Percentiles rank a stretch among this genome's conserved stretches.
These are phyloP conservation scores for Sphaerophoria taeniata DNA, from an alignment of 2,888 invertebrate species.

Conservation along the genomic window DNA sequence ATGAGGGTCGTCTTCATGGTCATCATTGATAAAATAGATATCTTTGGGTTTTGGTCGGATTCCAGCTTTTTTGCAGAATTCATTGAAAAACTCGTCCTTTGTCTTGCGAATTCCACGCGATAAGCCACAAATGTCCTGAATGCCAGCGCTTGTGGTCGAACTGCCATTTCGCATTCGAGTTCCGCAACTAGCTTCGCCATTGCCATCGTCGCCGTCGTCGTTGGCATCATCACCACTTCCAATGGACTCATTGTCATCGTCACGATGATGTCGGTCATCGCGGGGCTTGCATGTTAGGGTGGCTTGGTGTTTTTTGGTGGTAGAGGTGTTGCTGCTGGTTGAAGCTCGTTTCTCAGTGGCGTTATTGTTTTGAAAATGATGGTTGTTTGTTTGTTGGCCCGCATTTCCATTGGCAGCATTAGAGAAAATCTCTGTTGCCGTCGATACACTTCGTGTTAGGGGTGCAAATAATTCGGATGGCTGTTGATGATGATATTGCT, in stretches of 20 bases:
- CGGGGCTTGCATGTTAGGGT: slow-evolving; percentile 54
- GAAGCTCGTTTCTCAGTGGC: slow-evolving; percentile 51
- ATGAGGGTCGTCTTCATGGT: slow-evolving; percentile 54
- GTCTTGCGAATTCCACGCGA: slow-evolving; percentile 81
- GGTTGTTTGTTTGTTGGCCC: slow-evolving; percentile 66
- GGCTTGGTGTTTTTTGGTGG: slow-evolving; percentile 63
- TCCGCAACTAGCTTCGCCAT: slow-evolving; percentile 3
- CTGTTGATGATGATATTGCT: slow-evolving; percentile 35
- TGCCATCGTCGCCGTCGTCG: slow-evolving; percentile 62
- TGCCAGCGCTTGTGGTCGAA: slow-evolving; percentile 43
- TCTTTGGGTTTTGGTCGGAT: slow-evolving; percentile 81
- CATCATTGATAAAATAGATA: slow-evolving; percentile 80
- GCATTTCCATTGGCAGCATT: slow-evolving; percentile 73
- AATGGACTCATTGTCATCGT: slow-evolving; percentile 52
- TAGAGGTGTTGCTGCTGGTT: slow-evolving; percentile 32
- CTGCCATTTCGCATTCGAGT: slow-evolving; percentile 55
- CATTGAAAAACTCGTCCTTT: slow-evolving; percentile 82
- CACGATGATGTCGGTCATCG: slow-evolving; percentile 44
- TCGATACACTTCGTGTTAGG: slow-evolving; percentile 82
- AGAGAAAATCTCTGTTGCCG: slow-evolving; percentile 81
- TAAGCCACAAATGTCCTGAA: slow-evolving; percentile 79
- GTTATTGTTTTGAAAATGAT: slow-evolving; percentile 57
- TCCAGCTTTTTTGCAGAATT: slow-evolving; percentile 81
- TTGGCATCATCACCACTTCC: slow-evolving; percentile 70
- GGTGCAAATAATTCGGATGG: slow-evolving; percentile 75